Evolutionary conservation across 2,797 vertebrate species (phyloP).

Genomic region (Anabas testudineus): DNA sequence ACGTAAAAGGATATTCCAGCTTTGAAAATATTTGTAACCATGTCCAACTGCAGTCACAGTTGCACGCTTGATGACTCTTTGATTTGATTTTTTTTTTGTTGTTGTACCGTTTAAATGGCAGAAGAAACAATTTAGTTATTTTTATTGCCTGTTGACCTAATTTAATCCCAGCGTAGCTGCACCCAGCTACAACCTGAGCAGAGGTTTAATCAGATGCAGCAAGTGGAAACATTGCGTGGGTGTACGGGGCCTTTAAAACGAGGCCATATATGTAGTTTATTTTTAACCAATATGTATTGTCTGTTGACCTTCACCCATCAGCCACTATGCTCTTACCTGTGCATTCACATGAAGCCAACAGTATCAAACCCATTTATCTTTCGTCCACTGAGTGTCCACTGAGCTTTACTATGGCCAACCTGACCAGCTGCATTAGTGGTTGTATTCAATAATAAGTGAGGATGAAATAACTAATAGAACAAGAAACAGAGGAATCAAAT

Average conservation of each 20-base stretch:
- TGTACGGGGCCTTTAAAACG: neutral
- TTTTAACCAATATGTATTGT: neutral
- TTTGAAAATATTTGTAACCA: too few species aligned
- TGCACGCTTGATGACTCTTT: too few species aligned
- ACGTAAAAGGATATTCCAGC: too few species aligned
- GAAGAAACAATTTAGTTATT: too few species aligned
- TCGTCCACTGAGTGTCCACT: neutral
- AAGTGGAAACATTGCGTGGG: neutral
- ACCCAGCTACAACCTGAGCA: neutral
- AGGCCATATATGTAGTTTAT: constrained; percentile 1
- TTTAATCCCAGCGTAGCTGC: neutral
- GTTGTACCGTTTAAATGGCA: too few species aligned
- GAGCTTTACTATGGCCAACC: neutral
- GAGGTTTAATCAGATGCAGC: neutral
- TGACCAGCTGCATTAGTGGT: neutral
- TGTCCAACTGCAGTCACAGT: too few species aligned
- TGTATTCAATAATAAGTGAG: neutral
- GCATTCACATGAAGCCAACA: neutral
- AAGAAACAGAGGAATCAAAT: neutral
- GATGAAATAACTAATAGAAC: neutral
- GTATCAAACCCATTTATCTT: constrained; percentile 6
- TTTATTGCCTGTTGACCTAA: neutral
- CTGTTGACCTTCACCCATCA: constrained; percentile 1
- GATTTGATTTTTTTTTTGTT: neutral
- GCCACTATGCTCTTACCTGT: neutral